Evolutionary conservation across 1,140 invertebrate species (phyloP), one percentile per base, ranked within the genome.

Genomic region (Branchinecta lindahli): DNA sequence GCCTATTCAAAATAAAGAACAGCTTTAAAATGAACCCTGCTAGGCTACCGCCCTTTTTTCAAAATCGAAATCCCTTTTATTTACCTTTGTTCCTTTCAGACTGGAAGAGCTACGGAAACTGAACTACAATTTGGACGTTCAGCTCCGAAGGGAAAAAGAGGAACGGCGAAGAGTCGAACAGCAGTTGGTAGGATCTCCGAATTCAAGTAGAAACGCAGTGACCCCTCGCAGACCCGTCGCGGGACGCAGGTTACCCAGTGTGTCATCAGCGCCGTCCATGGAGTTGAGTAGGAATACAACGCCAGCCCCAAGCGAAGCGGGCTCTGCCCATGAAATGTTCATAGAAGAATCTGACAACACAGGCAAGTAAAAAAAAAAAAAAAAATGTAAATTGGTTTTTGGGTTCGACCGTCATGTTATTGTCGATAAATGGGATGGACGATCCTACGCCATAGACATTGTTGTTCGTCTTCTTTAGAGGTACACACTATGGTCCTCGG

Each of bases 41-140:
- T 33, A 33, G 33, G 33, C 33, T 33, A 33, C 33, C 33, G 33
- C 33, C 5, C 33, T 33, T 5, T 3, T 33, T 33, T 33, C 33
- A 33, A 33, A 5, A 33, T 33, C 33, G 33, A 33, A 33, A 33
- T 33, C 33, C 33, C 33, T 33, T 33, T 33, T 33, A 5, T 33
- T 33, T 33, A 33, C 33, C 33, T 33, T 33, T 33, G 33, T 33
- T 33, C 12, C 18, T 52, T 45, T 52, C 78, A 83, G 88, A 80
- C 80, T 91, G 73, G 85, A 86, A 7, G 85, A 90, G 78, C 78
- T 91, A 71, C 87, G 86, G 73, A 84, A 81, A 68, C 83, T 89
- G 70, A 84, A 83, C 72, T 87, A 90, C 75, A 83, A 82, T 70
- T 85, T 85, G 74, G 88, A 90, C 77, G 85, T 89, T 73, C 82